Base-by-base conservation (phyloP, 1,140 invertebrate species). In the Ruditapes philippinarum region DNA sequence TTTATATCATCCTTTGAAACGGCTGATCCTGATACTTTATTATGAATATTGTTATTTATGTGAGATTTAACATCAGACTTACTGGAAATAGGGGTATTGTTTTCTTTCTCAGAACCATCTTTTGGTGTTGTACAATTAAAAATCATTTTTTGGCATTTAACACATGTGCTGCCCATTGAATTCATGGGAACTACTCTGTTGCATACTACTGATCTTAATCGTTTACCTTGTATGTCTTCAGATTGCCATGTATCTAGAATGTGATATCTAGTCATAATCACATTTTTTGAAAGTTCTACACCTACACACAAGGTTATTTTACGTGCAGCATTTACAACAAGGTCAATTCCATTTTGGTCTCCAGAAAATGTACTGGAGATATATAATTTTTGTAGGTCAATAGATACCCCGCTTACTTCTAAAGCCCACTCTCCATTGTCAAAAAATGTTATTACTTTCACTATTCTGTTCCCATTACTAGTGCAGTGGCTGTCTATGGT, bases 181-280 rank as follows among this genome's bases (percentile, higher is more conserved):
- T 65, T 65, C n/a, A 65, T 33, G 9, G 25, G 60, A 9, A 62
- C 36, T 31, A 81, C 36, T 62, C 38, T 36, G 22, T 62, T 28
- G 45, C 79, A 81, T 14, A 40, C 9, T 22, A 78, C 31, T 25
- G 74, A 78, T 57, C 74, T 49, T 12, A 78, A 7, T n/a, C 14
- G 9, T 19, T 36, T 51, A 2, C 25, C 7, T 33, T 31, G 33
- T 57, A 31, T n/a, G 36, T 0, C 25, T 33, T 3, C 5, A 40
- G 2, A 33, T 25, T n/a, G 51, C 42, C 33, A 49, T 31, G 7
- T 14, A 11, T 78, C 74, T 22, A 78, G 5, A 78, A n/a, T 49
- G 42, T 78, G 42, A 78, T 42, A 78, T 31, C 74, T 78, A 40
- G 42, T 78, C 40, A 78, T 54, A 78, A 54, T 78, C 5, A 78